Percentiles rank a stretch among this genome's conserved stretches.
Conservation (phyloP, 2,888 invertebrate species). For the Tetramorium bicarinatum region DNA sequence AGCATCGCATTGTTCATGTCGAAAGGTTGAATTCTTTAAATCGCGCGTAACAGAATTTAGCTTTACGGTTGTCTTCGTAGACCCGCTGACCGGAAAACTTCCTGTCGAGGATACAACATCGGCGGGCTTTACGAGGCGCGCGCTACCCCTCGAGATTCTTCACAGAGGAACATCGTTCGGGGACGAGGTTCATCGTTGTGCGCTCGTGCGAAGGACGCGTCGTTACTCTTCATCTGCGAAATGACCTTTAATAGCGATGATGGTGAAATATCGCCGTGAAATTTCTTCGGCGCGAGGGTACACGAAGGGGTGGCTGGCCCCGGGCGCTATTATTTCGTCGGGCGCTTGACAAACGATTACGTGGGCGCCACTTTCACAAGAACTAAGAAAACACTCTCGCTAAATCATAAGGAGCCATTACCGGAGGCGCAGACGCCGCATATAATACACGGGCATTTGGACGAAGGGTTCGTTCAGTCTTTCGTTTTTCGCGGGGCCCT, state of each 20-base stretch:
- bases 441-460: conserved; percentile 66
- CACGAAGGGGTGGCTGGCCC: conserved; percentile 59
- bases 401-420: conserved; percentile 82
- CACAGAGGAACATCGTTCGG: conserved; percentile 39
- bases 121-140: conserved; percentile 27
- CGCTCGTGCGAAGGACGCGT: conserved; percentile 77
- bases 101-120: conserved; percentile 26
- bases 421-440: conserved; percentile 68
- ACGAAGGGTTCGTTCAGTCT: conserved; percentile 64
- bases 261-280: conserved; percentile 82
- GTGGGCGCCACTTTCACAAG: conserved; percentile 76
- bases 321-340: conserved; percentile 78
- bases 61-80: background rate
- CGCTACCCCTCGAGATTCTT: conserved; percentile 45
- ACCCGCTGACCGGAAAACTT: conserved; percentile 31
- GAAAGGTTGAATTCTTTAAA: background rate
- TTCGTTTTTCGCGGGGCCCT: conserved; percentile 59
- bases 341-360: conserved; percentile 83
- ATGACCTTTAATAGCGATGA: conserved; percentile 83
- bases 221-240: conserved; percentile 83
- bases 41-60: conserved; percentile 23
- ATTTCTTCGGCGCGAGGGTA: conserved; percentile 64
- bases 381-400: conserved; percentile 82
- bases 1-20: background rate
- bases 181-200: conserved; percentile 56